These are phyloP conservation scores for Hipposideros armiger DNA, from an alignment of 2,113 vertebrate genomes.

Conservation along the genomic window DNA sequence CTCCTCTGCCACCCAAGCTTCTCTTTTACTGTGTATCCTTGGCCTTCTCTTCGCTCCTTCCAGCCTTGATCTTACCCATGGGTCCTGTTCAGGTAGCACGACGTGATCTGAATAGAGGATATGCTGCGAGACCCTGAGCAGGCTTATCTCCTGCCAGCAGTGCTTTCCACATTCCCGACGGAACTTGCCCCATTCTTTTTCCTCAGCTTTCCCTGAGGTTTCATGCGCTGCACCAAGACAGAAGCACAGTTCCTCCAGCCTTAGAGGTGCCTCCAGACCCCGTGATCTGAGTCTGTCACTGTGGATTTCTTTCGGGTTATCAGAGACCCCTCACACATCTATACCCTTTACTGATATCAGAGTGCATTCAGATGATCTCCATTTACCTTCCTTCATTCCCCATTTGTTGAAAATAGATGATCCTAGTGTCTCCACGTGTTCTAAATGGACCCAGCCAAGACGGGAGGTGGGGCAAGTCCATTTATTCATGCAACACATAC, in stretches of 20 bases:
- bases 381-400: neutral
- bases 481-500: neutral
- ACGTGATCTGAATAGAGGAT: neutral
- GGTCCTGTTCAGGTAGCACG: neutral
- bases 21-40: neutral
- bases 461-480: neutral
- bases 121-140: neutral
- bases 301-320: conserved; percentile 34
- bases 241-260: neutral
- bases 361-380: conserved; percentile 20
- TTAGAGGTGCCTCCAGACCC: neutral
- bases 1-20: neutral
- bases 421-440: neutral
- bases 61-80: neutral
- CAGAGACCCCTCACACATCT: conserved; percentile 34
- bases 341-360: neutral
- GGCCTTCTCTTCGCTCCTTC: neutral
- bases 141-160: neutral
- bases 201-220: conserved; percentile 51
- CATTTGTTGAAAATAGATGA: conserved; percentile 33
- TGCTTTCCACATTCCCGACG: neutral
- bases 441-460: neutral
- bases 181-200: neutral
- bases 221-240: neutral
- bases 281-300: neutral